Evolutionary conservation across 2,888 invertebrate genomes (phyloP).

Genomic region (Geophilus truncorum): DNA sequence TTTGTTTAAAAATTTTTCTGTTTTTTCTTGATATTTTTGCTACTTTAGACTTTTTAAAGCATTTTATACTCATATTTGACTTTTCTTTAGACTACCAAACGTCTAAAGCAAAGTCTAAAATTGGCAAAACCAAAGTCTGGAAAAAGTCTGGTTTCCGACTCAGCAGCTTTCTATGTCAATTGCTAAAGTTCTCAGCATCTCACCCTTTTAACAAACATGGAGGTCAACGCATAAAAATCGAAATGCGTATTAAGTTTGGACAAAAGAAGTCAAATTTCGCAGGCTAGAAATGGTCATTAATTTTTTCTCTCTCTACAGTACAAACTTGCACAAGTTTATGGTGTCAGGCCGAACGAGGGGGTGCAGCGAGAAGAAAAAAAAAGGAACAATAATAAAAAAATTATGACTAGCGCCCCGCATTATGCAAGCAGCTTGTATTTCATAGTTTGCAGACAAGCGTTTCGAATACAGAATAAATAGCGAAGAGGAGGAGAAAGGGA

Average conservation of each 20-base stretch:
- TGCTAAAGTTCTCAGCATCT: conserved; percentile 4
- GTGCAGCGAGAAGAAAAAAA: too few relatives aligned
- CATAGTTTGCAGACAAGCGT: conserved; percentile 15
- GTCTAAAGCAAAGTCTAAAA: too few relatives aligned
- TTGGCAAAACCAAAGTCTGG: neutral
- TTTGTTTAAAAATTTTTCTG: too few relatives aligned
- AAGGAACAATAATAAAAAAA: neutral
- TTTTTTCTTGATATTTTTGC: too few relatives aligned
- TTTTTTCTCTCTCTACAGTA: neutral
- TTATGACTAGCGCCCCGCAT: neutral
- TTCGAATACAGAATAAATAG: conserved; percentile 13
- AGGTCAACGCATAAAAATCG: conserved; percentile 1
- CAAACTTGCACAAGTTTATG: neutral
- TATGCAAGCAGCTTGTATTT: conserved; percentile 17
- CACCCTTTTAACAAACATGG: neutral
- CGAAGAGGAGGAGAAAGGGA: neutral
- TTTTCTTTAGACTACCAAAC: too few relatives aligned
- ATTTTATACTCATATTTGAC: too few relatives aligned
- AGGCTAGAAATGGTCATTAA: neutral
- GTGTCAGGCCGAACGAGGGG: neutral
- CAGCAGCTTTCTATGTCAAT: neutral
- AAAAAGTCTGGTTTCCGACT: neutral
- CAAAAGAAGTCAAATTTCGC: conserved; percentile 12
- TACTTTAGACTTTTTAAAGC: too few relatives aligned
- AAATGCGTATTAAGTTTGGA: neutral